Evolutionary conservation across 1,140 invertebrate species (phyloP), one percentile per base, ranked within the genome.

Genomic region (Orius insidiosus): DNA sequence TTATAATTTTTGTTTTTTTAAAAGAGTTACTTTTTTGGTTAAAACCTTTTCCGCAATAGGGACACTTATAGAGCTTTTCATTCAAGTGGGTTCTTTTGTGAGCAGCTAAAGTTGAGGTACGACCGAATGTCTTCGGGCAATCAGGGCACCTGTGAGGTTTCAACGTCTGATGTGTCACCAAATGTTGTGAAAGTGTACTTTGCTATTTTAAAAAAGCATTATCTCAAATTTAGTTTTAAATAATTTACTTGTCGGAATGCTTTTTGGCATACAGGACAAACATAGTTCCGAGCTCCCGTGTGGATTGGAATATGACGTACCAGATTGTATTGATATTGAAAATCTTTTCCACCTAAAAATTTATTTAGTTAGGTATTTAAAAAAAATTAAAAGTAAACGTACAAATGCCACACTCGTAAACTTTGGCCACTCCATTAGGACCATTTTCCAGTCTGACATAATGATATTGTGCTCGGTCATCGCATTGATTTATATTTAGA

Each of bases 151-250:
- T n/a, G n/a, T n/a, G n/a, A n/a, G n/a, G n/a, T n/a, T n/a, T n/a
- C n/a, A n/a, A n/a, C n/a, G n/a, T n/a, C n/a, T n/a, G n/a, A 64
- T 98, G 95, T 51, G 98, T 98, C 56, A 98, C 98, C 67, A 97
- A 98, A 63, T 98, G 95, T 13, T 94, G 75, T 62, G 93, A 97
- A 5, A 98, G 65, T 0, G 94, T 98, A 15, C 45, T 14, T 86
- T 93, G 14, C 45, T 46, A n/a, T 24, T 24, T 4, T 24, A 24
- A 24, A 46, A 14, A 35, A 18, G 15, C 13, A 34, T 13, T 11
- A 3, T 30, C n/a, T 30, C 18, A 44, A n/a, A n/a, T n/a, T n/a
- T n/a, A n/a, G n/a, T 30, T 24, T 7, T 3, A 30, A 16, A n/a
- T n/a, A 11, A 9, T 43, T 43, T 0, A 94, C 94, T 63, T 98